These are phyloP conservation scores for Rhea pennata DNA, from an alignment of 2,113 vertebrate species.

Conservation along the genomic window DNA sequence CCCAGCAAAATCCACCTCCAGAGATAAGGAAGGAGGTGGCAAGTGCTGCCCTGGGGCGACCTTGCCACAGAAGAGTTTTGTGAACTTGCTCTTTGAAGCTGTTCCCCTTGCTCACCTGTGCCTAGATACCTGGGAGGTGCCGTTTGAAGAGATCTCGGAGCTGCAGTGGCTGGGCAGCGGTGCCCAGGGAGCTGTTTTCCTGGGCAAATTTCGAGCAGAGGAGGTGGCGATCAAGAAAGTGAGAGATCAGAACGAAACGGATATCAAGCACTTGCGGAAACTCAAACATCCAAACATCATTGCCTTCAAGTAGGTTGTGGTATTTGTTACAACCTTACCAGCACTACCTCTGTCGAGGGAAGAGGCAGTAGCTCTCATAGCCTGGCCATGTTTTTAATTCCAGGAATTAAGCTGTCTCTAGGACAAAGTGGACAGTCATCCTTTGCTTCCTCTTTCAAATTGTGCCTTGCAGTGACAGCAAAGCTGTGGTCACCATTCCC, in stretches of 20 bases:
- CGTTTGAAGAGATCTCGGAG: slow-evolving; percentile 98
- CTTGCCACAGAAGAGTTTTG: neutral
- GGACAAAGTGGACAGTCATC: neutral
- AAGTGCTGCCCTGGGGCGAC: neutral
- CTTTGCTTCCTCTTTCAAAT: neutral
- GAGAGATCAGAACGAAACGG: slow-evolving; percentile 96
- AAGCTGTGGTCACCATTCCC: neutral
- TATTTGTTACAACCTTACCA: neutral
- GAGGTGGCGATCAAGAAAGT: slow-evolving; percentile 99
- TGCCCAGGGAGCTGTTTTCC: slow-evolving; percentile 95
- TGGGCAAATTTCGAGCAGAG: slow-evolving; percentile 93
- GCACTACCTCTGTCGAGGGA: neutral
- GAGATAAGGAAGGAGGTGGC: neutral
- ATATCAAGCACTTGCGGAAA: slow-evolving; percentile 96
- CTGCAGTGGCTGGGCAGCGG: slow-evolving; percentile 98
- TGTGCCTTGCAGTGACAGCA: neutral
- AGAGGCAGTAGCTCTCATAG: fast-evolving
- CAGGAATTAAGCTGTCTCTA: neutral
- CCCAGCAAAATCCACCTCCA: neutral
- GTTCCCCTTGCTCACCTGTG: neutral
- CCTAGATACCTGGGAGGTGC: slow-evolving; percentile 98
- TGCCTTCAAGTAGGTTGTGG: slow-evolving; percentile 91
- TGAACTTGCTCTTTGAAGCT: neutral
- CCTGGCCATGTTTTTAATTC: neutral
- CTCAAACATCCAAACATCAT: slow-evolving; percentile 99